Evolutionary conservation across 2,113 vertebrate species (phyloP).

Genomic region (Saiga tatarica): DNA sequence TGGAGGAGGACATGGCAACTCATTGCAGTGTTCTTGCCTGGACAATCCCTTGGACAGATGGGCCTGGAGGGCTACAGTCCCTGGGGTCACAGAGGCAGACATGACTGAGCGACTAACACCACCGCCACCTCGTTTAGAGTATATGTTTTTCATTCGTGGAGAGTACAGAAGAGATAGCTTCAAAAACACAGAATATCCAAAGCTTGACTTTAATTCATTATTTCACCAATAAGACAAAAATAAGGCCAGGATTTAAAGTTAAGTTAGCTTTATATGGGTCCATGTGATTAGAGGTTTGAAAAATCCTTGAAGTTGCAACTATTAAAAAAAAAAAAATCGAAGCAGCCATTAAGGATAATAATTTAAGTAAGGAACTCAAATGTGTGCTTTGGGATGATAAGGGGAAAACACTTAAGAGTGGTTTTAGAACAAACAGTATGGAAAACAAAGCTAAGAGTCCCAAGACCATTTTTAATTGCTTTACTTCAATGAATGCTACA

Average conservation of each 20-base stretch:
- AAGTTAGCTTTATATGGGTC: background rate
- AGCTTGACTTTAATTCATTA: background rate
- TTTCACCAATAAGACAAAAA: slow-evolving; percentile 27
- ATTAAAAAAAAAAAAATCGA: background rate
- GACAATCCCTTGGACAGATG: background rate
- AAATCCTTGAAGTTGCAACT: background rate
- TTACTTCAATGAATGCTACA: background rate
- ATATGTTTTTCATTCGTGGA: background rate
- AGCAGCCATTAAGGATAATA: slow-evolving; percentile 1
- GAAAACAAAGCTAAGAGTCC: background rate
- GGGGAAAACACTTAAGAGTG: rapidly evolving
- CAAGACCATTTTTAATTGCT: background rate
- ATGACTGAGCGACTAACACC: background rate
- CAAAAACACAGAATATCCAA: background rate
- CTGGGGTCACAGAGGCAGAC: background rate
- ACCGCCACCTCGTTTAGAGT: background rate
- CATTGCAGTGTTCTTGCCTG: background rate
- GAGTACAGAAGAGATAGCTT: background rate
- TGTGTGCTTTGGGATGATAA: background rate
- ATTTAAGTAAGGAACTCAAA: slow-evolving; percentile 4
- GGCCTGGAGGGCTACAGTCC: background rate
- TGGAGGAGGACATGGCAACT: background rate
- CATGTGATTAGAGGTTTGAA: background rate
- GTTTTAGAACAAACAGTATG: background rate
- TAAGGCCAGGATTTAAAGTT: background rate